phyloP scores from a whole-genome alignment of 1,140 invertebrate genomes.

The Formica selysi region DNA sequence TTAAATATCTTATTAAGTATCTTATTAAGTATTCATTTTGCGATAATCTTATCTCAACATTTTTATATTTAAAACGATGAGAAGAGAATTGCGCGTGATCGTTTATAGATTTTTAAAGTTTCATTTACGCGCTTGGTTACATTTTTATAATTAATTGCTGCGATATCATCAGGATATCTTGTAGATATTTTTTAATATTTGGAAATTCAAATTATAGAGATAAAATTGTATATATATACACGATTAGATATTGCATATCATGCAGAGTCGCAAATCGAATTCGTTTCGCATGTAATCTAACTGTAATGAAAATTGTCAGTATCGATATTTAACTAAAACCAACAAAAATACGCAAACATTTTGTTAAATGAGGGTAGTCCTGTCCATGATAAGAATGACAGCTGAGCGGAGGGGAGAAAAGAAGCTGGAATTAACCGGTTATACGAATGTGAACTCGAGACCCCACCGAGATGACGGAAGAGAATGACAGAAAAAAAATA shows the following conservation, averaged over 20 bases:
- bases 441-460: conserved; percentile 63
- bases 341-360: conserved; percentile 37
- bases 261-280: neutral
- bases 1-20: neutral
- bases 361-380: conserved; percentile 45
- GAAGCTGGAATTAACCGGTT: conserved; percentile 70
- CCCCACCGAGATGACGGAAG: conserved; percentile 57
- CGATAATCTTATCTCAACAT: conserved; percentile 17
- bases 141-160: neutral
- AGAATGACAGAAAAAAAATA: conserved; percentile 33
- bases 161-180: neutral
- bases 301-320: neutral
- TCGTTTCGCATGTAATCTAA: neutral
- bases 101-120: too few species aligned
- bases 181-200: neutral
- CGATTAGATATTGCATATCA: neutral
- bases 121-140: neutral
- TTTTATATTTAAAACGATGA: neutral
- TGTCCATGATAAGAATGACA: conserved; percentile 25
- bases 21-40: neutral
- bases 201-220: neutral
- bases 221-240: neutral
- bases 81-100: neutral
- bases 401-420: neutral
- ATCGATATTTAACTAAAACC: conserved; percentile 16